Evolutionary conservation across 2,888 invertebrate genomes (phyloP), one percentile per base, ranked within the genome.

Genomic region (Megaustenia siamemsis): DNA sequence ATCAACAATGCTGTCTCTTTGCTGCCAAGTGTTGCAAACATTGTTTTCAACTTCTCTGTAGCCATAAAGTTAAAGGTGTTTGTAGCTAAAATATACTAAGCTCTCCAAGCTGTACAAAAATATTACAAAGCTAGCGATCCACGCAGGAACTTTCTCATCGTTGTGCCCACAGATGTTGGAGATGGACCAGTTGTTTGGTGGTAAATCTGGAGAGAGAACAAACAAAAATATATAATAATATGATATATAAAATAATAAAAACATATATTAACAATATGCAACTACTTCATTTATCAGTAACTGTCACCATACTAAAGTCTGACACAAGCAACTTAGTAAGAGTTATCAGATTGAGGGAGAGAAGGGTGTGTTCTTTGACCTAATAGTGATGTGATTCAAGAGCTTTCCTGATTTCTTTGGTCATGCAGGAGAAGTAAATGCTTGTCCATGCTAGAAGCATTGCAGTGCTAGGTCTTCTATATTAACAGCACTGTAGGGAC

Each of bases 101-200:
- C 10, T 32, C 32, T 6, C 69, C 69, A 49, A 73, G 49, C 15
- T 49, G 18, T 8, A 32, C 4, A 28, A 35, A 32, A 73, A 49
- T 35, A 73, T 73, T 87, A 91, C 85, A 94, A 90, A 15, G 94
- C 92, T 56, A 98, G 95, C 32, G 97, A 97, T 94, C 97, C 98
- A 92, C 96, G 96, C 88, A 98, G 96, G 86, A 98, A 95, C 94
- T 97, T 98, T 92, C 97, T 97, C 95, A 98, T 96, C 8, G 98
- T 97, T 92, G 97, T 97, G 76, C 97, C 96, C 91, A 98, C 97
- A 1, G 97, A 97, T 5, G 96, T 96, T 88, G 96, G 96, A 85
- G 96, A 95, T 83, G 97, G 96, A 84, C 97, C 97, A 66, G 93
- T 93, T 35, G 94, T 93, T 86, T 96, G 96, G 94, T 97, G 97